These are phyloP conservation scores for Axis porcinus DNA, from an alignment of 2,113 vertebrate species.

Conservation along the genomic window DNA sequence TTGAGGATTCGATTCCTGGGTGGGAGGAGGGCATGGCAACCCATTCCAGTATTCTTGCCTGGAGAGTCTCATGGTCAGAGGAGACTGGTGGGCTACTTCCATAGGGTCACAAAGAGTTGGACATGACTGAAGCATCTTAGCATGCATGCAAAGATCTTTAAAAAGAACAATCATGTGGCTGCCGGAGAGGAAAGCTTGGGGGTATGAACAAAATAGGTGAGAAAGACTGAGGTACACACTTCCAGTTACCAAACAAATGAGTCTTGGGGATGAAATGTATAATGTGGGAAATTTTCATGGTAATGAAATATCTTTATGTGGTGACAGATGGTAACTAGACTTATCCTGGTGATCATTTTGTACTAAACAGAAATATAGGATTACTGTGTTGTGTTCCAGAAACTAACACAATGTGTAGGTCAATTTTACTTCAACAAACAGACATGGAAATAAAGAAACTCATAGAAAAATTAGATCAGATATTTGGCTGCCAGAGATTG, in stretches of 20 bases:
- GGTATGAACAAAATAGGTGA: background rate
- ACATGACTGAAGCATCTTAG: background rate
- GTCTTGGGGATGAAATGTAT: background rate
- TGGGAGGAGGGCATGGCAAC: background rate
- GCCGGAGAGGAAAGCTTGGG: background rate
- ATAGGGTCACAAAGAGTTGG: background rate
- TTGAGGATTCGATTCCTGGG: rapidly evolving
- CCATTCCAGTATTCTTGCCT: background rate
- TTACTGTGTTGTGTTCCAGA: background rate
- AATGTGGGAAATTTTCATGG: background rate
- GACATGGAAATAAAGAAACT: background rate
- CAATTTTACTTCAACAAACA: background rate
- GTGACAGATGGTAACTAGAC: background rate
- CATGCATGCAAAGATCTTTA: background rate
- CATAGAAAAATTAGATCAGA: background rate
- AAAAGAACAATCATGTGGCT: background rate
- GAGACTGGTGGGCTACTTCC: background rate
- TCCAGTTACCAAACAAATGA: background rate
- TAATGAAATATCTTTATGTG: background rate
- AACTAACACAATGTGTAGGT: background rate
- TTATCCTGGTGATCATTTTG: background rate
- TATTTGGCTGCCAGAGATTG: background rate
- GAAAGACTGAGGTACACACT: background rate
- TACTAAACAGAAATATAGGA: background rate
- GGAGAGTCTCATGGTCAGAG: background rate